Conservation (phyloP, 2,888 invertebrate species). For the Drosophila anomelani region DNA sequence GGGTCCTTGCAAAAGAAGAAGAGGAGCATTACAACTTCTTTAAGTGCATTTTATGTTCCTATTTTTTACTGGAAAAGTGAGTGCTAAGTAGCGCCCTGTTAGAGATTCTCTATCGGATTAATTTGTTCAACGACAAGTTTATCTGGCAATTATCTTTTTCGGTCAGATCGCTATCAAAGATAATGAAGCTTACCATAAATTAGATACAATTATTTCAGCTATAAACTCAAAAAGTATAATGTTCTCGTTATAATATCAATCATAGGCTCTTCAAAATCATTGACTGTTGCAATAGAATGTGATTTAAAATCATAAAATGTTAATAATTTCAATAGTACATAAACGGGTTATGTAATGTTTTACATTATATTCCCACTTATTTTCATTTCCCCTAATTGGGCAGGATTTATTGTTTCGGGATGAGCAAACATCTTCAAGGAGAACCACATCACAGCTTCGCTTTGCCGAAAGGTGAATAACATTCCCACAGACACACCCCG, state of each 20-base stretch:
- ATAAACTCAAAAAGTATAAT: not conserved
- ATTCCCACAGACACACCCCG: constrained; percentile 16
- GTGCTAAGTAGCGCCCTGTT: not conserved
- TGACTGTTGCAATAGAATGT: not conserved
- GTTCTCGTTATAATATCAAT: not conserved
- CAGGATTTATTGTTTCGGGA: constrained; percentile 1
- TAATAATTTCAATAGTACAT: not conserved
- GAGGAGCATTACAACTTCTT: not conserved
- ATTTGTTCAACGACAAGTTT: not conserved
- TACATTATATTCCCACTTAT: not conserved
- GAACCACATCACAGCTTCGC: constrained; percentile 6
- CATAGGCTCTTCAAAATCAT: not conserved
- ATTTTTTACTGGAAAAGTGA: not conserved
- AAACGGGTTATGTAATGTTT: too few species aligned
- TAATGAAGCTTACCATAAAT: not conserved
- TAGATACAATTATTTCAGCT: not conserved
- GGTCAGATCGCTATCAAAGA: not conserved
- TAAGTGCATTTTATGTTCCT: not conserved
- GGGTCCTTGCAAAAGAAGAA: too few species aligned
- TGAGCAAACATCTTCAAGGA: constrained; percentile 8
- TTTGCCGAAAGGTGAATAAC: constrained; percentile 26
- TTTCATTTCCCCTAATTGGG: not conserved
- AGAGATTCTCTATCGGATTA: not conserved
- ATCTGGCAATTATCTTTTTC: not conserved
- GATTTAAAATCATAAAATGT: not conserved